Evolutionary conservation across 2,797 vertebrate species (phyloP).

Genomic region (Chelon labrosus): DNA sequence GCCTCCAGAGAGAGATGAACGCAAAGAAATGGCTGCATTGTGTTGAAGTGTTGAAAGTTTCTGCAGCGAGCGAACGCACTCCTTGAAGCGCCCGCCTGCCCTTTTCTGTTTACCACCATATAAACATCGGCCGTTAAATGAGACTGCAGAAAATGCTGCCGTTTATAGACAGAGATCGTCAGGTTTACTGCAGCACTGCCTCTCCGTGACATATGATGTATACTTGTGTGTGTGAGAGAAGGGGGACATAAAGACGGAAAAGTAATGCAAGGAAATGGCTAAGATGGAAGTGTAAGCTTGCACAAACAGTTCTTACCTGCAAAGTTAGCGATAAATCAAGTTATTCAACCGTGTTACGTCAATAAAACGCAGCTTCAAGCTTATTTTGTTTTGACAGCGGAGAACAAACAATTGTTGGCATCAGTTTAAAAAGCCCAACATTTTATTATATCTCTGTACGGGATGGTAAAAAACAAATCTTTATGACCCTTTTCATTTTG

Average conservation of each 20-base stretch:
- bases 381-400: conserved; percentile 2
- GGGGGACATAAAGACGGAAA: not conserved
- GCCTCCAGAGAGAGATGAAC: not conserved
- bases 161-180: conserved; percentile 18
- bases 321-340: not conserved
- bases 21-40: not conserved
- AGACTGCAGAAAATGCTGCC: conserved; percentile 10
- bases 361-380: not conserved
- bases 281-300: not conserved
- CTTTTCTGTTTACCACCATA: conserved; percentile 30
- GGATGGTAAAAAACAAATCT: not conserved
- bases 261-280: not conserved
- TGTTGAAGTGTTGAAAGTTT: conserved; percentile 7
- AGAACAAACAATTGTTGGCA: not conserved
- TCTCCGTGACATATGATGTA: conserved; percentile 11
- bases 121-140: conserved; percentile 37
- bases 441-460: not conserved
- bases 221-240: not conserved
- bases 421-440: not conserved
- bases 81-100: conserved; percentile 1
- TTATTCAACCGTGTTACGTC: not conserved
- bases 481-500: not conserved
- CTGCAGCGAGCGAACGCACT: conserved; percentile 2
- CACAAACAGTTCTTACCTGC: not conserved
- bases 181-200: conserved; percentile 32